phyloP scores from a whole-genome alignment of 2,797 vertebrate genomes.

The Mus spretus region DNA sequence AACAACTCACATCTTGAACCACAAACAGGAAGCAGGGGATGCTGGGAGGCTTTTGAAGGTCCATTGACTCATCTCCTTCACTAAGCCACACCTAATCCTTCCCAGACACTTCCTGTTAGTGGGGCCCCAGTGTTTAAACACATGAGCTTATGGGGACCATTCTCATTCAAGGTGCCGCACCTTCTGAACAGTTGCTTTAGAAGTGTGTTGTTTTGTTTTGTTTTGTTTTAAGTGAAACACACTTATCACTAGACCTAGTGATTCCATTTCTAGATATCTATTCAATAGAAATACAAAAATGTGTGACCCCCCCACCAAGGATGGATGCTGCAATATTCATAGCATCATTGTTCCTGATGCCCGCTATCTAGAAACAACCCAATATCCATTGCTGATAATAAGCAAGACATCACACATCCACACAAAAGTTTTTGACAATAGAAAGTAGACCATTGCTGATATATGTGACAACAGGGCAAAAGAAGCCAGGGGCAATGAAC shows the following conservation, averaged over 20 bases:
- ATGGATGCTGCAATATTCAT: not conserved
- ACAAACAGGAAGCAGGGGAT: not conserved
- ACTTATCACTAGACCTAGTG: not conserved
- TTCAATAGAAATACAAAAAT: conserved; percentile 33
- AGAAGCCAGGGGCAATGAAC: not conserved
- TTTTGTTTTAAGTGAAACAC: not conserved
- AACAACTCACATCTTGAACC: not conserved
- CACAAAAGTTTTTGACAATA: not conserved
- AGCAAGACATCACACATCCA: not conserved
- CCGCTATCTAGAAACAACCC: not conserved
- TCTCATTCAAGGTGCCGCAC: not conserved
- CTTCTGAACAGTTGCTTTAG: too few relatives aligned
- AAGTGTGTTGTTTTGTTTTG: not conserved
- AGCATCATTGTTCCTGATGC: not conserved
- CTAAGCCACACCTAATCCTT: not conserved
- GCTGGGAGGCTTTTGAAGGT: not conserved
- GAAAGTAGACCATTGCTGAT: not conserved
- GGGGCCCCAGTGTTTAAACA: not conserved
- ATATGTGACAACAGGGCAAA: not conserved
- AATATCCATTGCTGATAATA: not conserved
- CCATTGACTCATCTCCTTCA: not conserved
- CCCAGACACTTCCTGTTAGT: not conserved
- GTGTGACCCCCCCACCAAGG: not conserved
- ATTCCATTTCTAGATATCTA: not conserved
- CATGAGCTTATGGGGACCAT: not conserved